A percentile compares a stretch with the other conserved stretches of the same genome.
Evolutionary conservation across 2,888 invertebrate species (phyloP).

Genomic region (Carpatolechia fugitivella): DNA sequence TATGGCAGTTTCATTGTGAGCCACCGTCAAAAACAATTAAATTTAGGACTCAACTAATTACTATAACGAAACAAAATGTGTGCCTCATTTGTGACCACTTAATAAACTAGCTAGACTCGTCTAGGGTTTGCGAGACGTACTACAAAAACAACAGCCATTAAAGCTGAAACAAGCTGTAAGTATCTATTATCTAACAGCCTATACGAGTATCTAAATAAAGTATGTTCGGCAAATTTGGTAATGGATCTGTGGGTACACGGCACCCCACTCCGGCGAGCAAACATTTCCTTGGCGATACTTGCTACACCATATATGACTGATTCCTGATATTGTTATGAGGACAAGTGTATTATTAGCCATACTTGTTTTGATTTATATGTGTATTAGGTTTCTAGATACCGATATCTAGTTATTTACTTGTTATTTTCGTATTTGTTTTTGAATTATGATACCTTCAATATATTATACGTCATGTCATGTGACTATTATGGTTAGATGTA

Average conservation of each 20-base stretch:
- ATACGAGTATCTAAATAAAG: background rate
- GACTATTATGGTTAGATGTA: no score
- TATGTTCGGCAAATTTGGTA: conserved; percentile 27
- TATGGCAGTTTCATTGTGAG: no score
- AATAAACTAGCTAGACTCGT: no score
- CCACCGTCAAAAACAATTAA: no score
- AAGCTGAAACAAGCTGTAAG: conserved; percentile 7
- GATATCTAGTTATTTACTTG: background rate
- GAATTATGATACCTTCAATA: no score
- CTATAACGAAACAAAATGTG: no score
- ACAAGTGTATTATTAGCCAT: background rate
- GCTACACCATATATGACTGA: background rate
- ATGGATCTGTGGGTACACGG: conserved; percentile 25
- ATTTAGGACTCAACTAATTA: no score
- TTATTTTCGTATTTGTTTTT: background rate
- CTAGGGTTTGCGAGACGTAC: no score
- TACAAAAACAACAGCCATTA: no score
- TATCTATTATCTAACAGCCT: conserved; percentile 18
- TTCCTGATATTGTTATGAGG: no score
- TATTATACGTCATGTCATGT: no score
- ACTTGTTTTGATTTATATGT: background rate
- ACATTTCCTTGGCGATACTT: conserved; percentile 17
- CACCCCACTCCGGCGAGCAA: conserved; percentile 26
- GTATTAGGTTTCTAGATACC: background rate
- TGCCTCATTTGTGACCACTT: no score